Percentiles rank a stretch among this genome's conserved stretches.
Conservation (phyloP, 2,113 vertebrate species). For the Pholis gunnellus region DNA sequence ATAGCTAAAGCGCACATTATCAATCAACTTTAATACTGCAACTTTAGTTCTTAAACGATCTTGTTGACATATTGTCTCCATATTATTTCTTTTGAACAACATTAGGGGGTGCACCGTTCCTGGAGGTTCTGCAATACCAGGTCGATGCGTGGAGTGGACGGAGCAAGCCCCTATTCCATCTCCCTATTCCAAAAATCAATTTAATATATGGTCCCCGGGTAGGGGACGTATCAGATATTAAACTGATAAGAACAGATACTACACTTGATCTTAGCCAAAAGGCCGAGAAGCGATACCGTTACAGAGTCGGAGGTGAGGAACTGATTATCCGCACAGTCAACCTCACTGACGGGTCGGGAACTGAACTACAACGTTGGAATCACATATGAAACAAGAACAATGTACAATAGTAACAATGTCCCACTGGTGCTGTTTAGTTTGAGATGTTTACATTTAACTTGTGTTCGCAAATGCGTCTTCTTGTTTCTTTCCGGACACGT, state of each 20-base stretch:
- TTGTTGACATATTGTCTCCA: too few species aligned
- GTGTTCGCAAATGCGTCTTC: too few species aligned
- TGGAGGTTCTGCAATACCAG: conserved; percentile 33
- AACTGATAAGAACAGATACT: conserved; percentile 38
- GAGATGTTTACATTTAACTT: neutral
- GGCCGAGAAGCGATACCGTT: neutral
- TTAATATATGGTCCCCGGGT: too few species aligned
- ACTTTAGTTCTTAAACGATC: too few species aligned
- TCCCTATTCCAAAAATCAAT: too few species aligned
- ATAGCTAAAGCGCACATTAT: too few species aligned
- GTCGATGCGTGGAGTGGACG: too few species aligned
- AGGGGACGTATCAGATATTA: conserved; percentile 27
- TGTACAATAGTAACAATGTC: too few species aligned
- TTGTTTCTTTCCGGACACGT: neutral
- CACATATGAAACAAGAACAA: neutral
- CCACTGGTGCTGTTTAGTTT: too few species aligned
- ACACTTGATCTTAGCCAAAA: conserved; percentile 49
- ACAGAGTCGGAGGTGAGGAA: rapidly evolving
- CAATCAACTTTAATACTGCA: rapidly evolving
- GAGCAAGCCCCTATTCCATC: too few species aligned
- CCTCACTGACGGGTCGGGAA: neutral
- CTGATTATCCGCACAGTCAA: rapidly evolving
- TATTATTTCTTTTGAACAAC: neutral
- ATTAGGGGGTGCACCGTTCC: conserved; percentile 17
- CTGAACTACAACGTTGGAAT: neutral